phyloP scores from a whole-genome alignment of 2,888 invertebrate genomes.

The Thereva nobilitata region DNA sequence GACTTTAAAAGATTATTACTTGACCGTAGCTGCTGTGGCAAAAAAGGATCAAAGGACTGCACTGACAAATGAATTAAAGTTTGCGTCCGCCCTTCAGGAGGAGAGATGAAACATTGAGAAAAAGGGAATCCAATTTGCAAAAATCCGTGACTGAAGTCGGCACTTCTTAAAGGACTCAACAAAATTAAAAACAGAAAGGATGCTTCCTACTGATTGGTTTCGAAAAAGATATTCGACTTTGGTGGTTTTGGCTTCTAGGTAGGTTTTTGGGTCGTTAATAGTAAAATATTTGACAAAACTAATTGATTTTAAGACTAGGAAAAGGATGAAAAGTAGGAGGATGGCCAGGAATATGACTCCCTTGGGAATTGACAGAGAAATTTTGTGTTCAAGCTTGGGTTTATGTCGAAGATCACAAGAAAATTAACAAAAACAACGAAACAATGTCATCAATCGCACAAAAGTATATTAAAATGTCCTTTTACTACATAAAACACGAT shows the following conservation, averaged over 20 bases:
- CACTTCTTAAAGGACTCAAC: neutral
- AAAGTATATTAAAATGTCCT: too few relatives aligned
- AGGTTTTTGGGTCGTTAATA: constrained; percentile 44
- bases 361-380: neutral
- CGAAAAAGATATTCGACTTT: neutral
- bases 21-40: neutral
- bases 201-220: neutral
- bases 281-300: constrained; percentile 58
- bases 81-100: constrained; percentile 12
- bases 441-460: too few relatives aligned
- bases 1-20: constrained; percentile 6
- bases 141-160: constrained; percentile 14
- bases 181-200: constrained; percentile 5
- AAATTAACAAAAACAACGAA: too few relatives aligned
- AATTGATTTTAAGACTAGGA: constrained; percentile 55
- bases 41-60: neutral
- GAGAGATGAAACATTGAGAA: constrained; percentile 4
- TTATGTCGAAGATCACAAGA: neutral
- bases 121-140: constrained; percentile 27
- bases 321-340: neutral
- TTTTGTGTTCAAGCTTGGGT: constrained; percentile 1
- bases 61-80: neutral
- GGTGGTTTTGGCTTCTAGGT: constrained; percentile 14
- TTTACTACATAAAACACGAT: too few relatives aligned
- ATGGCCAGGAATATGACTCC: constrained; percentile 9